phyloP scores from a whole-genome alignment of 2,797 vertebrate species.

The Periophthalmus magnuspinnatus region DNA sequence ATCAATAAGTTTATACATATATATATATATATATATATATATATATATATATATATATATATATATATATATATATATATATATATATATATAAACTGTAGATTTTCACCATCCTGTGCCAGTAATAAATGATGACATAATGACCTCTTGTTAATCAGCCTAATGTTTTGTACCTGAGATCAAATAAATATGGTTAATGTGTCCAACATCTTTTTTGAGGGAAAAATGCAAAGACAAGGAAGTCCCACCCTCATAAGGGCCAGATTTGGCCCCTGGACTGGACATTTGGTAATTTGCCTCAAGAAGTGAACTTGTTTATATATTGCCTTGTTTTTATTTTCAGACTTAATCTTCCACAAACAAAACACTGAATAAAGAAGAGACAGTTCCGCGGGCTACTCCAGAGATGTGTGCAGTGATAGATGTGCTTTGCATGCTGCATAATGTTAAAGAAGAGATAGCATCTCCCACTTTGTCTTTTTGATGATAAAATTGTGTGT shows the following conservation, averaged over 20 bases:
- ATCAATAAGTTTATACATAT: too few species aligned
- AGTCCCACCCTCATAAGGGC: background rate
- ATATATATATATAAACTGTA: too few species aligned
- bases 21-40: too few species aligned
- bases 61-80: too few species aligned
- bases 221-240: background rate
- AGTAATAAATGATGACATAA: too few species aligned
- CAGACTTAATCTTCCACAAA: background rate
- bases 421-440: slow-evolving; percentile 43
- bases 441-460: slow-evolving; percentile 55
- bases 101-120: too few species aligned
- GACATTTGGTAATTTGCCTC: background rate
- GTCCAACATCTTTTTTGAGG: background rate
- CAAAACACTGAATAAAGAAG: slow-evolving; percentile 19
- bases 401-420: slow-evolving; percentile 51
- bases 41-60: too few species aligned
- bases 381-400: slow-evolving; percentile 22
- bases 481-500: slow-evolving; percentile 36
- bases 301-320: background rate
- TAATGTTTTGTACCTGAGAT: background rate
- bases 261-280: slow-evolving; percentile 4
- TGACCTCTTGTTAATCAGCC: too few species aligned
- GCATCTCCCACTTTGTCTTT: slow-evolving; percentile 50
- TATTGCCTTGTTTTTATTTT: background rate
- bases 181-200: background rate